Evolutionary conservation across 1,140 invertebrate species (phyloP).

Genomic region (Watersipora subatra): DNA sequence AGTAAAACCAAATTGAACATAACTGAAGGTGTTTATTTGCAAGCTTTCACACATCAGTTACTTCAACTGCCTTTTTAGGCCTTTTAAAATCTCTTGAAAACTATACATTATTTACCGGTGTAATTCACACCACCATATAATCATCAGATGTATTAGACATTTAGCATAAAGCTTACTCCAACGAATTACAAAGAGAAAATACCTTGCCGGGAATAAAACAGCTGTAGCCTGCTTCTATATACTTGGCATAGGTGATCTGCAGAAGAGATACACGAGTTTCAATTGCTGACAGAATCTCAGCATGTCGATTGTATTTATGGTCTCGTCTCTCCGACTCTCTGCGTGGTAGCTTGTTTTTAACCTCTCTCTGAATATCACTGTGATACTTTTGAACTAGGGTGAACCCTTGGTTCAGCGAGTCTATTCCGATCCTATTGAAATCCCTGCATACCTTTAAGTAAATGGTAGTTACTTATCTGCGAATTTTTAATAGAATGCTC

Average conservation of each 20-base stretch:
- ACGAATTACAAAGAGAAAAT: too few relatives aligned
- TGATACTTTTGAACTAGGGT: conserved; percentile 63
- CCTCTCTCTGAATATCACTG: conserved; percentile 46
- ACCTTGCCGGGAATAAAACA: conserved; percentile 86
- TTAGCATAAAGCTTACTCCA: too few relatives aligned
- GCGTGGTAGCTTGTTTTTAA: conserved; percentile 68
- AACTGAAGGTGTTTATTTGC: too few relatives aligned
- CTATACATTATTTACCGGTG: too few relatives aligned
- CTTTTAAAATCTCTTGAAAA: too few relatives aligned
- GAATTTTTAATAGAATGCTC: too few relatives aligned
- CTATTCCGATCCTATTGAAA: conserved; percentile 60
- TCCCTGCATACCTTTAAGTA: conserved; percentile 63
- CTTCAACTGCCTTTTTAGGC: too few relatives aligned
- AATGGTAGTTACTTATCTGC: too few relatives aligned
- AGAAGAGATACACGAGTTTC: conserved; percentile 80
- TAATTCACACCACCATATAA: too few relatives aligned
- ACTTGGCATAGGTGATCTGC: conserved; percentile 80
- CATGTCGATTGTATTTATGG: conserved; percentile 68
- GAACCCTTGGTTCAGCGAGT: conserved; percentile 66
- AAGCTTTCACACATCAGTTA: too few relatives aligned
- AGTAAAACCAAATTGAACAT: too few relatives aligned
- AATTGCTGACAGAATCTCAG: conserved; percentile 73
- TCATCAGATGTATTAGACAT: too few relatives aligned
- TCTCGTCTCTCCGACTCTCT: conserved; percentile 73
- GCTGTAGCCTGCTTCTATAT: conserved; percentile 62